Conservation (phyloP, 30 jellyfish, hydroid and myxozoan genomes). For the Aurelia sp. region DNA sequence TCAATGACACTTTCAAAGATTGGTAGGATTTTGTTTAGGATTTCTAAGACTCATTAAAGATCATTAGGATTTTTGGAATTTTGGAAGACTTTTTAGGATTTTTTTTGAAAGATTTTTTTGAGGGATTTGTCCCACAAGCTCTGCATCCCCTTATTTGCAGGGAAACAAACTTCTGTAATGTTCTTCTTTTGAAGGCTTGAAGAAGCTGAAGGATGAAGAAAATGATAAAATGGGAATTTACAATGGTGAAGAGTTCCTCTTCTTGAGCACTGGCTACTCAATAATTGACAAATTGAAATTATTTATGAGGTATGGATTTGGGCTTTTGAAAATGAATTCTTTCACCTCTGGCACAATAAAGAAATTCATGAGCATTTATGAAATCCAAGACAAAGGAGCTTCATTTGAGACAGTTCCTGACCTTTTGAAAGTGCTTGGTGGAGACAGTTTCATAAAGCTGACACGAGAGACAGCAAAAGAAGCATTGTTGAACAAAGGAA, state of each 20-base stretch:
- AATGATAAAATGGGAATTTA: conserved; percentile 72
- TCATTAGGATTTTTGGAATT: too few relatives aligned
- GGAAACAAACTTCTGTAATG: neutral
- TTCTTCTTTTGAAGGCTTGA: conserved; percentile 52
- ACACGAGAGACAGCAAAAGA: conserved; percentile 61
- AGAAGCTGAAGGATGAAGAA: conserved; percentile 25
- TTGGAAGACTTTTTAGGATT: too few relatives aligned
- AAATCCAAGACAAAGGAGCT: conserved; percentile 73
- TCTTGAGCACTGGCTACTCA: conserved; percentile 39
- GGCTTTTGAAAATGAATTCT: conserved; percentile 61
- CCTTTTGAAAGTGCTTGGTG: conserved; percentile 75
- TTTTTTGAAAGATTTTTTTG: too few relatives aligned
- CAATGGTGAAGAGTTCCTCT: conserved; percentile 82
- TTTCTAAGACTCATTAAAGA: too few relatives aligned
- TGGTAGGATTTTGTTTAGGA: too few relatives aligned
- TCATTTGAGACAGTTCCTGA: conserved; percentile 75
- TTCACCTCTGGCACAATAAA: conserved; percentile 50
- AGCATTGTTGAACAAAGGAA: conserved; percentile 46
- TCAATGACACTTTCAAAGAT: too few relatives aligned
- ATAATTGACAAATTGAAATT: conserved; percentile 50
- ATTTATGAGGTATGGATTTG: conserved; percentile 87
- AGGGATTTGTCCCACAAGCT: neutral
- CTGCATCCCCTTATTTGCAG: neutral
- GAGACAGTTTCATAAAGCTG: conserved; percentile 43
- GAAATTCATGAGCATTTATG: conserved; percentile 66